phyloP scores from a whole-genome alignment of 64 coral and sea anemone species.

The Montipora foliosa region DNA sequence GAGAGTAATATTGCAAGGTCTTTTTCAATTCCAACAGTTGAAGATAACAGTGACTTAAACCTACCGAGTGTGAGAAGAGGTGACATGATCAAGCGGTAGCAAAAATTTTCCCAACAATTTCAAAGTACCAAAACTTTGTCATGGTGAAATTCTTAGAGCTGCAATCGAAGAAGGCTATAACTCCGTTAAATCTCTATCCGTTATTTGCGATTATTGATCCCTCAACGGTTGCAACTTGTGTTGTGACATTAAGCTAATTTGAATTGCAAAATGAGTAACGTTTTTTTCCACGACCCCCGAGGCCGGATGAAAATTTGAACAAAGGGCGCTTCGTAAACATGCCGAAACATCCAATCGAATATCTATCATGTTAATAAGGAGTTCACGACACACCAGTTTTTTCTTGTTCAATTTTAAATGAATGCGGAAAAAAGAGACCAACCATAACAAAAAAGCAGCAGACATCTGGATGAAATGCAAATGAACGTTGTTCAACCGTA shows the following conservation, averaged over 20 bases:
- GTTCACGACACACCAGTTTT: not conserved
- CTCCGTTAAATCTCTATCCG: not conserved
- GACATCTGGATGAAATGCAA: too few relatives aligned
- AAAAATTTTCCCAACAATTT: not conserved
- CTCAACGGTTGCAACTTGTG: slow-evolving; percentile 1
- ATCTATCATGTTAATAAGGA: not conserved
- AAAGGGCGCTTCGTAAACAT: slow-evolving; percentile 5
- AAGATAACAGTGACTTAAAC: not conserved
- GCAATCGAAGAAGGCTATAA: not conserved
- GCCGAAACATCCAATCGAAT: not conserved
- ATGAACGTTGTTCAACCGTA: too few relatives aligned
- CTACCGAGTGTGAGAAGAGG: not conserved
- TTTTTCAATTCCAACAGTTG: not conserved
- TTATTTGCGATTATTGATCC: slow-evolving; percentile 6
- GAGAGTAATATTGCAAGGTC: not conserved
- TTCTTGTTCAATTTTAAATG: not conserved
- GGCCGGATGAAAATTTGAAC: not conserved
- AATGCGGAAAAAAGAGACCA: slow-evolving; percentile 36
- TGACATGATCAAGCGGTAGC: not conserved
- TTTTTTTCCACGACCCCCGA: not conserved
- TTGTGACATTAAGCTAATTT: slow-evolving; percentile 46
- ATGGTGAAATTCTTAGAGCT: not conserved
- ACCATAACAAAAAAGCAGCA: not conserved
- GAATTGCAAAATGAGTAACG: slow-evolving; percentile 55
- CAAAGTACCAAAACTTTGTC: not conserved